A percentile compares a stretch with the other conserved stretches of the same genome.
Evolutionary conservation across 2,113 vertebrate genomes (phyloP).

Genomic region (Dolichallabes microphthalmus): DNA sequence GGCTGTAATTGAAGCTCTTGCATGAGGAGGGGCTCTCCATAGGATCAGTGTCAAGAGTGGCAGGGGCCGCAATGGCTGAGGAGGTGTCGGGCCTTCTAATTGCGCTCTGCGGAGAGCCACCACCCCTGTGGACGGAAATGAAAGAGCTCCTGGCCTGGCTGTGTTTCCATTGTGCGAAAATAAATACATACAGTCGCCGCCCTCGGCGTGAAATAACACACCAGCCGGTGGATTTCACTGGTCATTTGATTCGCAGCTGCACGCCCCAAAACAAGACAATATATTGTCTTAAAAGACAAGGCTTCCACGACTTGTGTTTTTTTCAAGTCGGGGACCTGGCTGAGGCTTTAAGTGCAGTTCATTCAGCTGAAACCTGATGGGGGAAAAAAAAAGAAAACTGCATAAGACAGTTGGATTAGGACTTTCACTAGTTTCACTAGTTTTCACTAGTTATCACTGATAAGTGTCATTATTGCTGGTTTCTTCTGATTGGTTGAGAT

Average conservation of each 20-base stretch:
- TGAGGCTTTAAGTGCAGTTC: slow-evolving; percentile 42
- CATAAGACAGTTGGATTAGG: not conserved
- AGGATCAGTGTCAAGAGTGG: slow-evolving; percentile 56
- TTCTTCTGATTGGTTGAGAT: not conserved
- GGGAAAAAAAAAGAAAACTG: slow-evolving; percentile 3
- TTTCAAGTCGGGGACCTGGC: slow-evolving; percentile 44
- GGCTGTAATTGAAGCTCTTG: slow-evolving; percentile 54
- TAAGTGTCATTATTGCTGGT: not conserved
- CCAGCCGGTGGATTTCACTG: slow-evolving; percentile 61
- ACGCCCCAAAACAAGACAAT: slow-evolving; percentile 58
- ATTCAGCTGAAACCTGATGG: slow-evolving; percentile 30
- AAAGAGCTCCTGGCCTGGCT: slow-evolving; percentile 52
- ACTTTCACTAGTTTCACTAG: not conserved
- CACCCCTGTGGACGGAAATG: slow-evolving; percentile 55
- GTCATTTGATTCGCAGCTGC: slow-evolving; percentile 67
- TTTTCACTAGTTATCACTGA: not conserved
- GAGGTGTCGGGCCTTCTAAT: slow-evolving; percentile 57
- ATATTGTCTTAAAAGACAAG: slow-evolving; percentile 60
- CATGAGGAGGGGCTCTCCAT: slow-evolving; percentile 36
- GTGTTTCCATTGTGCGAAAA: slow-evolving; percentile 64
- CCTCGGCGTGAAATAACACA: slow-evolving; percentile 66
- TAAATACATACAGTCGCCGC: slow-evolving; percentile 61
- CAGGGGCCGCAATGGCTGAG: slow-evolving; percentile 45
- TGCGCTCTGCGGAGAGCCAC: slow-evolving; percentile 58
- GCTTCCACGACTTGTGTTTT: slow-evolving; percentile 33